A percentile compares a stretch with the other conserved stretches of the same genome.
phyloP scores from a whole-genome alignment of 1,140 invertebrate species.

The Trissolcus basalis region DNA sequence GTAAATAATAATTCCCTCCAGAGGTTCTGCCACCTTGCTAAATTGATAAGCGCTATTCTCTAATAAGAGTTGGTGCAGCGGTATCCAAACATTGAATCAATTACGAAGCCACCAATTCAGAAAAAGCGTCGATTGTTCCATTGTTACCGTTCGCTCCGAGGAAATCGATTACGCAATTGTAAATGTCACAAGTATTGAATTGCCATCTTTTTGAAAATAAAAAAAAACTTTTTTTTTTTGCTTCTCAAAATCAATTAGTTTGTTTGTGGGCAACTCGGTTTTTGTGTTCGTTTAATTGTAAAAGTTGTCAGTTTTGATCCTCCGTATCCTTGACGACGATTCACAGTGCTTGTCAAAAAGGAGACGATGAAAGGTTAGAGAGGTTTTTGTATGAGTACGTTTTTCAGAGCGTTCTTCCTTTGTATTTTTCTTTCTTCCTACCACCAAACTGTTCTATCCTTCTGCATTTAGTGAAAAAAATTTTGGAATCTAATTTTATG shows the following conservation, averaged over 20 bases:
- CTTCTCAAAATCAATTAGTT: conserved; percentile 20
- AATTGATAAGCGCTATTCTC: conserved; percentile 42
- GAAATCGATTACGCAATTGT: conserved; percentile 44
- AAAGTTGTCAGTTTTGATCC: too few species aligned
- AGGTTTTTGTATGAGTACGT: too few species aligned
- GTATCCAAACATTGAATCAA: conserved; percentile 29
- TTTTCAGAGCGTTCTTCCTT: too few species aligned
- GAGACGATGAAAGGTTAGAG: too few species aligned
- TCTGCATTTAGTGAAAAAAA: too few species aligned
- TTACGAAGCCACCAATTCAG: conserved; percentile 34
- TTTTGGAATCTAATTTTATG: too few species aligned
- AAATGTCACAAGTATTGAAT: conserved; percentile 30
- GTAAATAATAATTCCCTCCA: conserved; percentile 36
- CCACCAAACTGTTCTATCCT: too few species aligned
- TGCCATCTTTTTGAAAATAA: conserved; percentile 6
- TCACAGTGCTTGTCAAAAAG: too few species aligned
- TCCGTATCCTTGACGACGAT: too few species aligned
- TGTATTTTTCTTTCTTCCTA: too few species aligned
- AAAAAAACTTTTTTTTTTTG: not conserved
- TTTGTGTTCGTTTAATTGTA: too few species aligned
- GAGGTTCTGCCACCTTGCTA: conserved; percentile 27
- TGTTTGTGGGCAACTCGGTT: too few species aligned
- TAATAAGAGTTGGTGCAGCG: conserved; percentile 1
- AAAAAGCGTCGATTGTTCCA: conserved; percentile 43
- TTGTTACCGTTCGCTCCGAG: conserved; percentile 32